phyloP scores from a whole-genome alignment of 2,113 vertebrate genomes.

The Vombatus ursinus region DNA sequence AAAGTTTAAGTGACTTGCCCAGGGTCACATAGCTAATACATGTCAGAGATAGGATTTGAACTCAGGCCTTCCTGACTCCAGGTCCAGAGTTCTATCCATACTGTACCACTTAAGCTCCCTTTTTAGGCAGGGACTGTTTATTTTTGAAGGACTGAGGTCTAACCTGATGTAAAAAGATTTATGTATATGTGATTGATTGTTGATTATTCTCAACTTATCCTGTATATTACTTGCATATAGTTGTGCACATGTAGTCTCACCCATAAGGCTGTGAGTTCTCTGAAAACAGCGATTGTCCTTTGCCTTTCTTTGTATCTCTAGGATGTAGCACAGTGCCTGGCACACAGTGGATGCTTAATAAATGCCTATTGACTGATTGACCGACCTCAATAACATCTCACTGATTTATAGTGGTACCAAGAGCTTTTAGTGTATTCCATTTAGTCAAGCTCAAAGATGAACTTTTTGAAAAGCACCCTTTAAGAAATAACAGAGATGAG shows the following conservation, averaged over 20 bases:
- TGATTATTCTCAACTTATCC: background rate
- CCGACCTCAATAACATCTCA: background rate
- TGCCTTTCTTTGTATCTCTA: background rate
- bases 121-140: background rate
- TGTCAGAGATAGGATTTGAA: background rate
- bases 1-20: background rate
- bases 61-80: background rate
- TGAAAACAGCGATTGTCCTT: background rate
- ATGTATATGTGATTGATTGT: background rate
- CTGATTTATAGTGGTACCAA: background rate
- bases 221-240: background rate
- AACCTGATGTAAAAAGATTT: background rate
- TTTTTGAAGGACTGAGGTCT: background rate
- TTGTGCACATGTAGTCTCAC: background rate
- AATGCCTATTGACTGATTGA: background rate
- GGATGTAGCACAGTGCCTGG: background rate
- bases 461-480: constrained; percentile 11
- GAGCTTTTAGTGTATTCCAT: background rate
- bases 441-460: constrained; percentile 43
- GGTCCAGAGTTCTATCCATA: background rate
- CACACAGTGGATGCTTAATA: background rate
- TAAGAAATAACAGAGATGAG: constrained; percentile 20
- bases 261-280: background rate
- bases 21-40: too few species aligned
- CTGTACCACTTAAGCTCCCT: background rate